Evolutionary conservation across 2,888 invertebrate species (phyloP), one percentile per base, ranked within the genome.

Genomic region (Tipula confusa): DNA sequence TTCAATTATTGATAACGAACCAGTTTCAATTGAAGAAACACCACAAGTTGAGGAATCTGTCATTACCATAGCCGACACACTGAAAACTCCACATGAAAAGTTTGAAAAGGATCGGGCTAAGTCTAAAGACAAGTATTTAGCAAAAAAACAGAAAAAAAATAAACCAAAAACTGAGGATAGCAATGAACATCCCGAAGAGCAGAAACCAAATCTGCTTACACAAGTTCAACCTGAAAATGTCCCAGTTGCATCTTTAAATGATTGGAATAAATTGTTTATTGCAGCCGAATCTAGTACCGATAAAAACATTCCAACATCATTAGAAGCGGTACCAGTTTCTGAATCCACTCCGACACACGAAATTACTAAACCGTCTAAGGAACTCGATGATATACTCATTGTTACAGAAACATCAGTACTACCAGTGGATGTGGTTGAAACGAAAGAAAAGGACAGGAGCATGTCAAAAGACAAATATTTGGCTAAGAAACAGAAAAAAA

Each of bases 1-100:
- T n/a, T n/a, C n/a, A n/a, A n/a, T 96, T 0, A 91, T 96, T 79
- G 96, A 96, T 87, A 96, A 33, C 11, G 33, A 33, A 33, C 7
- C 11, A 3, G 7, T 11, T 9, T 3, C 11, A 33, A 3, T 33
- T 33, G 7, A 33, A 11, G 33, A 33, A 33, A 18, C 18, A 18
- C 48, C 48, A 64, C 24, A 64, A 24, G 64, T 24, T 4, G 2
- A 9, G 9, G 64, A 24, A 64, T 1, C 9, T 7, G n/a, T 24
- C 1, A 64, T 64, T 13, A 15, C 13, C 3, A 43, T 2, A 43
- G 0, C 43, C n/a, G 4, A 43, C 0, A 43, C 15, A n/a, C 7
- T 24, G 4, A 11, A 64, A 11, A 64, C 4, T 2, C 24, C n/a
- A n/a, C n/a, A n/a, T 9, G 24, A 64, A 24, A 64, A 64, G 24